Base-by-base conservation (phyloP, 92 coral and sea anemone species). In the Isaurus tuberculatus region DNA sequence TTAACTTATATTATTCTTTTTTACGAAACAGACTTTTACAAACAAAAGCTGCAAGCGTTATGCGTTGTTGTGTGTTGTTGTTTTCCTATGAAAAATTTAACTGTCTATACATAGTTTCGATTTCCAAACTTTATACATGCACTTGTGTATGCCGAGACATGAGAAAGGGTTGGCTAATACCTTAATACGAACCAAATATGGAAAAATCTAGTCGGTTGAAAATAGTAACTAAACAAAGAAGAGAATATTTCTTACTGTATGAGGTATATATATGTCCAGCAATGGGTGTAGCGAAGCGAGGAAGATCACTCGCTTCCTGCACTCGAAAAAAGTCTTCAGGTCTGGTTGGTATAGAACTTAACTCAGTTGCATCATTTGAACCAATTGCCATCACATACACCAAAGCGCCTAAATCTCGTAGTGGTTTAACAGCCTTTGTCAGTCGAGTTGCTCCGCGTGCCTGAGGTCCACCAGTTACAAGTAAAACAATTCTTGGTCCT, bases 381-480 rank as follows among this genome's bases (percentile, higher is more conserved):
- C 99, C 99, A 70, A 89, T 79, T 23, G 91, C 89, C 58, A 96
- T 85, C 46, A 94, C 97, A 88, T 91, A 91, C 26, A 92, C 90
- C 74, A 86, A 86, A 66, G 91, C 96, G 17, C 99, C 98, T 17
- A 88, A 79, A 66, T 92, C 97, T 36, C 90, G 84, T 26, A 96
- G 80, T 17, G 96, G 98, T 31, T 87, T 75, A 6, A 90, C 89
- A 5, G 96, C 98, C 36, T 84, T 85, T 51, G 83, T 91, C 48
- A 96, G 86, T 64, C 92, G 94, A 72, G 83, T 91, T 30, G 92
- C 91, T 20, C 81, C 81, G 13, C 49, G 66, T 1, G 67, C 66
- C 33, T 75, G 81, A 26, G 67, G 67, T 10, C 81, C 81, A 2
- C 67, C 81, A 32, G 81, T 55, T 55, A 75, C 5, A 25, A 75